phyloP scores from a whole-genome alignment of 2,888 invertebrate species.

The Pseudolycoriella hygida region DNA sequence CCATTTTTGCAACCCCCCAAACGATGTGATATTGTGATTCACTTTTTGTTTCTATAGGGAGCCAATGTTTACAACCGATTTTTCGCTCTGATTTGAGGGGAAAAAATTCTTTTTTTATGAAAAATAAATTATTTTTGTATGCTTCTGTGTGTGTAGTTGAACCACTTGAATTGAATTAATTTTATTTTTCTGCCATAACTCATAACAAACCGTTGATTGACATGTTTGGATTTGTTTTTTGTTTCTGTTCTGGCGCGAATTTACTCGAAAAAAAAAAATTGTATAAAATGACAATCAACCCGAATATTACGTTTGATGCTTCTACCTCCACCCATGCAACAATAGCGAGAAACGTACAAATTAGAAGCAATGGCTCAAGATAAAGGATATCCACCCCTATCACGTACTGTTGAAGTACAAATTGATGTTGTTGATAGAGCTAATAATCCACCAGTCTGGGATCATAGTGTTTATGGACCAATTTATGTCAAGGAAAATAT shows the following conservation, averaged over 20 bases:
- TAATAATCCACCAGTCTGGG: constrained; percentile 96
- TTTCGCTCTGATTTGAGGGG: too few relatives aligned
- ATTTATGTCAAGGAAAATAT: constrained; percentile 96
- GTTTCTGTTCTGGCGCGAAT: constrained; percentile 3
- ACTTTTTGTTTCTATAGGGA: too few relatives aligned
- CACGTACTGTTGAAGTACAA: constrained; percentile 93
- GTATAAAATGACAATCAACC: background rate
- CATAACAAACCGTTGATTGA: constrained; percentile 6
- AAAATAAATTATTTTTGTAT: background rate
- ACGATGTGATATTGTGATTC: too few relatives aligned
- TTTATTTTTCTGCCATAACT: constrained; percentile 5
- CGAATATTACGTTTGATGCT: background rate
- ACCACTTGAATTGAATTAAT: background rate
- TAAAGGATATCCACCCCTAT: constrained; percentile 88
- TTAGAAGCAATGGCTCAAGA: constrained; percentile 97
- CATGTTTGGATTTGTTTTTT: constrained; percentile 7
- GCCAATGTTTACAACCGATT: too few relatives aligned
- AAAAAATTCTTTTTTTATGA: too few relatives aligned
- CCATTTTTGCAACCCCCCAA: too few relatives aligned
- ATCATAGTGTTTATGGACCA: constrained; percentile 89
- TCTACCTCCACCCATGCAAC: background rate
- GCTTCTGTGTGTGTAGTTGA: constrained; percentile 6
- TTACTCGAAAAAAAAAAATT: background rate
- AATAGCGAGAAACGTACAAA: constrained; percentile 90
- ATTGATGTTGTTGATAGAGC: constrained; percentile 97